These are phyloP conservation scores for Aplochiton taeniatus DNA, from an alignment of 2,797 vertebrate genomes.

Conservation along the genomic window DNA sequence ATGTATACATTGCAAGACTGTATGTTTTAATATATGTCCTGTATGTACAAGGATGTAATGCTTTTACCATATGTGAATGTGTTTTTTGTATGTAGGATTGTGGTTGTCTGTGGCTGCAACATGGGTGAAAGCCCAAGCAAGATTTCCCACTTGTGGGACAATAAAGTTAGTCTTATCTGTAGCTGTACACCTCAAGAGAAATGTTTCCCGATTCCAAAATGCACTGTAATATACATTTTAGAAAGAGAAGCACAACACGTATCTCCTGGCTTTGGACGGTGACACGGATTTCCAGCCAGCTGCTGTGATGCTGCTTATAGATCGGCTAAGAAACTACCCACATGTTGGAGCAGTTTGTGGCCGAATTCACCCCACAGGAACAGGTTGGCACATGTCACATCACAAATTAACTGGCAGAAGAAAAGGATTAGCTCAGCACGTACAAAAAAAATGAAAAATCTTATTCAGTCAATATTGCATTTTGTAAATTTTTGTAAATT, in stretches of 20 bases:
- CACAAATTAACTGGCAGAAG: background rate
- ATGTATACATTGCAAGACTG: background rate
- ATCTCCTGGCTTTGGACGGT: constrained; percentile 73
- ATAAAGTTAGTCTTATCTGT: too few relatives aligned
- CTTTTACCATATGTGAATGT: too few relatives aligned
- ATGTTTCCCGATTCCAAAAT: background rate
- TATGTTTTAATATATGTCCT: background rate
- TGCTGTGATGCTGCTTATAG: constrained; percentile 71
- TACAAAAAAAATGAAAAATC: too few relatives aligned
- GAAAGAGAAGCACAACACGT: constrained; percentile 73
- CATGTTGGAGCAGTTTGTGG: constrained; percentile 73
- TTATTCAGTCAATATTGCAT: too few relatives aligned
- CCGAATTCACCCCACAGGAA: constrained; percentile 77
- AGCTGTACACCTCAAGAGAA: background rate
- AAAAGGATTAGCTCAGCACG: background rate
- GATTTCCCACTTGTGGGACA: too few relatives aligned
- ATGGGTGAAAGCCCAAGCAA: too few relatives aligned
- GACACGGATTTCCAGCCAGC: constrained; percentile 77
- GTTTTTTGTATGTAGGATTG: too few relatives aligned
- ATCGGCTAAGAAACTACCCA: constrained; percentile 72
- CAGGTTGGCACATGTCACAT: constrained; percentile 50
- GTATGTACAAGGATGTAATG: too few relatives aligned
- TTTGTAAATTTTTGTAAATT: too few relatives aligned
- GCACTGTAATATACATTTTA: constrained; percentile 21
- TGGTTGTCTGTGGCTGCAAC: too few relatives aligned